Evolutionary conservation across 2,888 invertebrate species (phyloP), one percentile per base, ranked within the genome.

Genomic region (Synanthedon formicaeformis): DNA sequence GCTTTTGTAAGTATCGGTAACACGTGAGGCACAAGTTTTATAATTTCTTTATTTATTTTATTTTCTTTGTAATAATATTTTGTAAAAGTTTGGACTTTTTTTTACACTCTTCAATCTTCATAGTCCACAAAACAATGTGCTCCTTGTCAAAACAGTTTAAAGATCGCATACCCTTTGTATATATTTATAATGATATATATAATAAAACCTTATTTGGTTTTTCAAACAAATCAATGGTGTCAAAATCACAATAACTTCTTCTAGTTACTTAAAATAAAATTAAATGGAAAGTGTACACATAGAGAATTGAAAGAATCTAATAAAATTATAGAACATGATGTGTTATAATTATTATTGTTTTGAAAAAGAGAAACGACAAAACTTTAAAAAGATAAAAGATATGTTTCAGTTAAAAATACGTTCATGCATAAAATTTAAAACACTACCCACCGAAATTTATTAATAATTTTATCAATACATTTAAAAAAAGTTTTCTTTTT

Each of bases 1-100:
- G 69, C 76, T 72, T 75, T 76, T 78, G 72, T 77, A 73, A 75
- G 73, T 70, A 63, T 81, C 82, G 86, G 86, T 87, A 87, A 87
- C 85, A 67, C 71, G 75, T 75, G 85, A 87, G 86, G 86, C 86
- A 86, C 86, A 79, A 34, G 34, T 34, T 34, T 34, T 4, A 50
- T 41, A 48, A 52, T 23, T 34, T 52, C 34, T 23, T 50, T 50
- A 6, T 27, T 23, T 23, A 23, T 23, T 23, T 23, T 4, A 23
- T 23, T 23, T 23, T 23, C 23, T 23, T 23, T 5, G 4, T 23
- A 23, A 23, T 23, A 23, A 34, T 34, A 34, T 50, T 16, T 18
- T 18, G 18, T 18, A 50, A 50, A 45, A 45, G 5, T 6, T 45
- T 45, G 14, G 45, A 45, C 45, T 45, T n/a, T 45, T n/a, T 13